Conservation (phyloP, 2,797 vertebrate genomes). For the Sebastes vulpes region DNA sequence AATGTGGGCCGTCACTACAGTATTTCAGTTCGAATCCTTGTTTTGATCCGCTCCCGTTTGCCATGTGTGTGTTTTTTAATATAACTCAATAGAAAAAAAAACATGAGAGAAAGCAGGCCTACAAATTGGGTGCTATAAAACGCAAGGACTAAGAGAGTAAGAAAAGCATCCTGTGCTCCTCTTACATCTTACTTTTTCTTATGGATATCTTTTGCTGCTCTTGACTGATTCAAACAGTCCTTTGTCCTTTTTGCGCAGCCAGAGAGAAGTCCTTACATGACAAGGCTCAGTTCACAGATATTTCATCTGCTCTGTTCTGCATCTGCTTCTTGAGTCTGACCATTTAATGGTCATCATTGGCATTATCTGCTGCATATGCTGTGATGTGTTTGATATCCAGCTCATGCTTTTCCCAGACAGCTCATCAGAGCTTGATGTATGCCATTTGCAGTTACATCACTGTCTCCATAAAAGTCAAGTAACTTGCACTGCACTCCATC, state of each 20-base stretch:
- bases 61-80: no score
- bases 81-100: no score
- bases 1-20: no score
- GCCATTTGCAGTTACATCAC: not conserved
- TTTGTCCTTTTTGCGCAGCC: not conserved
- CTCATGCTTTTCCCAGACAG: not conserved
- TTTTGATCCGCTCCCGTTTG: no score
- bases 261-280: not conserved
- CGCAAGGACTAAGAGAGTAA: no score
- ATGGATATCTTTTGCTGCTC: not conserved
- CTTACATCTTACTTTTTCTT: not conserved
- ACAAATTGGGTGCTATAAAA: no score
- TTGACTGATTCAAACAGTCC: not conserved
- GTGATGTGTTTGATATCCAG: not conserved
- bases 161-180: no score
- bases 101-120: no score
- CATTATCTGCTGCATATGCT: not conserved
- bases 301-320: not conserved
- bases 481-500: not conserved
- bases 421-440: not conserved
- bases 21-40: no score
- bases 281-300: not conserved
- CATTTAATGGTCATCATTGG: not conserved
- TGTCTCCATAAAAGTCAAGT: not conserved
- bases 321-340: not conserved